A percentile compares a stretch with the other conserved stretches of the same genome.
Conservation (phyloP, 2,888 invertebrate genomes). For the Apamea sordens region DNA sequence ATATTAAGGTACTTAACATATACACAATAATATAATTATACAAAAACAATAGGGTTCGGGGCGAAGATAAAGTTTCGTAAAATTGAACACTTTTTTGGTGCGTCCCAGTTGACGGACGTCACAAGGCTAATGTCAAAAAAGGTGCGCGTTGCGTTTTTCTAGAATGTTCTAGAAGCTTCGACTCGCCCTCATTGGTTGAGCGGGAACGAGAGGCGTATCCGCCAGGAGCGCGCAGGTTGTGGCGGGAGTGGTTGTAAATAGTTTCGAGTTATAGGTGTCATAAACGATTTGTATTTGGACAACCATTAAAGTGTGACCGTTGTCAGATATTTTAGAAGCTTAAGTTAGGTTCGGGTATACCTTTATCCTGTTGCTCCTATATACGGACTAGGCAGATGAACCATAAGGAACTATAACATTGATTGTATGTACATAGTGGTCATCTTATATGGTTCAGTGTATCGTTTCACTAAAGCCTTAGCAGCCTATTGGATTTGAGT, state of each 20-base stretch:
- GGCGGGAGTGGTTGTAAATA: no score
- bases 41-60: no score
- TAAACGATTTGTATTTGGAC: not conserved
- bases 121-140: not conserved
- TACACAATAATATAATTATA: no score
- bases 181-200: no score
- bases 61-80: not conserved
- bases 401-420: not conserved
- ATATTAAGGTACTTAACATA: not conserved
- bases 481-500: not conserved
- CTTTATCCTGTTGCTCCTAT: not conserved
- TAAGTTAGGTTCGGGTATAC: not conserved
- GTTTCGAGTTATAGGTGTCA: not conserved
- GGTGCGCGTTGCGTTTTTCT: not conserved
- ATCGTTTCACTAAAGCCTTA: not conserved
- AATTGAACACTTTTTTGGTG: not conserved
- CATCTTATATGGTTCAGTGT: no score
- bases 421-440: no score
- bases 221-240: no score
- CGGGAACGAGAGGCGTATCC: no score
- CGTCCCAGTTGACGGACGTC: not conserved
- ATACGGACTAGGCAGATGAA: not conserved
- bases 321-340: not conserved
- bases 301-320: no score
- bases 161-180: no score